Evolutionary conservation across 2,888 invertebrate species (phyloP).

Genomic region (Amphipoea lucens): DNA sequence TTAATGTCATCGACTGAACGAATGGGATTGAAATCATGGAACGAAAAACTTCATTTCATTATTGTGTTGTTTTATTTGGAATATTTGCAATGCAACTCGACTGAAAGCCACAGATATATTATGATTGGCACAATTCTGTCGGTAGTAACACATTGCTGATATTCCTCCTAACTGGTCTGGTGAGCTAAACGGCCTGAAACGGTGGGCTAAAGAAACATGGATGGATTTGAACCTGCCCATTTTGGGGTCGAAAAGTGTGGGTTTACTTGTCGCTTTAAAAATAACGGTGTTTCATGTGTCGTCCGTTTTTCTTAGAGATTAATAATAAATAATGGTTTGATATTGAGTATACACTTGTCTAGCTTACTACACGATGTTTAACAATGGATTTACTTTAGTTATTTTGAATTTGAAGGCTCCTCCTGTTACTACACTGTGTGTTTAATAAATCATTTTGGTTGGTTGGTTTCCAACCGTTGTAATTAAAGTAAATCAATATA

Average conservation of each 20-base stretch:
- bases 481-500: not conserved
- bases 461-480: not conserved
- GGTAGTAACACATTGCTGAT: slow-evolving; percentile 5
- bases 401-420: not conserved
- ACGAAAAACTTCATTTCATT: slow-evolving; percentile 57
- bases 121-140: slow-evolving; percentile 5
- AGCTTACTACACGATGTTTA: not conserved
- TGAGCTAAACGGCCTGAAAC: not conserved
- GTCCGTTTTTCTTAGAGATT: slow-evolving; percentile 37
- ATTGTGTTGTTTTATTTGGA: slow-evolving; percentile 76
- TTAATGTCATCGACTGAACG: slow-evolving; percentile 45
- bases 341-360: not conserved
- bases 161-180: slow-evolving; percentile 15
- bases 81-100: slow-evolving; percentile 61
- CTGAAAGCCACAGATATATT: not conserved
- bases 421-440: not conserved
- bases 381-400: not conserved
- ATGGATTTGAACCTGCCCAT: not conserved
- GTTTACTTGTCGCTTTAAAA: slow-evolving; percentile 45
- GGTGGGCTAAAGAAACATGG: not conserved
- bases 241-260: slow-evolving; percentile 14
- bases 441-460: not conserved
- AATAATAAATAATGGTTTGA: slow-evolving; percentile 8
- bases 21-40: slow-evolving; percentile 54
- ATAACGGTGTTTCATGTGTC: slow-evolving; percentile 57